Conservation (phyloP, 2,888 invertebrate genomes). For the Lottia gigantea region DNA sequence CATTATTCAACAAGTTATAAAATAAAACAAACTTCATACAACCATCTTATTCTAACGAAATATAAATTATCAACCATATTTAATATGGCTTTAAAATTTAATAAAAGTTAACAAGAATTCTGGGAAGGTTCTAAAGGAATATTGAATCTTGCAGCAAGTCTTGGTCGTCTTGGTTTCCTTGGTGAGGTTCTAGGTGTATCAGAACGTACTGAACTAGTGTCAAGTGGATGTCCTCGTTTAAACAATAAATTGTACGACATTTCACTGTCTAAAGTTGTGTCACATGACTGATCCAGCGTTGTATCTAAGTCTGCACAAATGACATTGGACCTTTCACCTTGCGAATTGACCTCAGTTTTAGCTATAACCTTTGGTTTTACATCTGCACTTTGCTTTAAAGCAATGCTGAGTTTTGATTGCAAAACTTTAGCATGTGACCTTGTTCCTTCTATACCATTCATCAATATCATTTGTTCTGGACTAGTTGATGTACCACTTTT, state of each 20-base stretch:
- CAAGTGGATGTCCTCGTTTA: constrained; percentile 45
- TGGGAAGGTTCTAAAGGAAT: constrained; percentile 31
- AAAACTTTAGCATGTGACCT: constrained; percentile 3
- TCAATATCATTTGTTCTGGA: neutral
- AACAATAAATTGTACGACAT: constrained; percentile 47
- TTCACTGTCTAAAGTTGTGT: constrained; percentile 32
- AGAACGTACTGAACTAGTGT: constrained; percentile 54
- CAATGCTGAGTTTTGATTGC: neutral
- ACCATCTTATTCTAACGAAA: no score
- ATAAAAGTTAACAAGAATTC: no score
- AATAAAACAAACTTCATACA: no score
- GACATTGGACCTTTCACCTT: neutral
- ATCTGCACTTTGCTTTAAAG: constrained; percentile 7
- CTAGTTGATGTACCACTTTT: neutral
- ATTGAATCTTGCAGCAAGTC: constrained; percentile 56
- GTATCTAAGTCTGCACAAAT: neutral
- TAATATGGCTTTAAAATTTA: no score
- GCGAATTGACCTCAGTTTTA: neutral
- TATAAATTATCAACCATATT: no score
- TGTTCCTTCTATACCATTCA: neutral
- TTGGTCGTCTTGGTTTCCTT: constrained; percentile 38
- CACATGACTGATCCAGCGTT: constrained; percentile 18
- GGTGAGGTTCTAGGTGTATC: constrained; percentile 38
- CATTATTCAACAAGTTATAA: no score
- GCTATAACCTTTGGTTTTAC: neutral